Evolutionary conservation across 2,888 invertebrate species (phyloP).

Genomic region (Agrochola lota): DNA sequence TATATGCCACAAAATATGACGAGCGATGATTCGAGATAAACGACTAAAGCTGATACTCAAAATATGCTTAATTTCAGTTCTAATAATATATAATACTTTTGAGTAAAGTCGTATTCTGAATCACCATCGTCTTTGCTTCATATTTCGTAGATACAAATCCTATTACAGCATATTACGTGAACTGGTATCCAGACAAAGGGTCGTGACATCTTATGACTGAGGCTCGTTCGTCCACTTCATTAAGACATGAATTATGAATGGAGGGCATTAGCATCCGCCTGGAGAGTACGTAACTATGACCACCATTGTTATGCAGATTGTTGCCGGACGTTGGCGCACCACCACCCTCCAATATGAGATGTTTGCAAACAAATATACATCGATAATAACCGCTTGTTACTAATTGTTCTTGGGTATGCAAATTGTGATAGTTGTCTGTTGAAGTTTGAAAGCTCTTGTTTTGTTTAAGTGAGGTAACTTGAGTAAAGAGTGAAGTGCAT

Average conservation of each 20-base stretch:
- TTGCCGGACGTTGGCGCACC: conserved; percentile 81
- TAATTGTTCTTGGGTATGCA: conserved; percentile 65
- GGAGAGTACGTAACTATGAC: conserved; percentile 81
- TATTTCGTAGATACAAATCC: conserved; percentile 63
- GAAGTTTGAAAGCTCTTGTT: conserved; percentile 19
- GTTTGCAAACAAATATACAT: conserved; percentile 82
- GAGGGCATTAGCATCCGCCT: conserved; percentile 87
- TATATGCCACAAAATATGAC: not conserved
- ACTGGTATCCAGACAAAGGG: conserved; percentile 75
- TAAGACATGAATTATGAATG: conserved; percentile 89
- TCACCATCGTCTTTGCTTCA: not conserved
- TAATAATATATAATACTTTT: too few species aligned
- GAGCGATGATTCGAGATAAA: not conserved
- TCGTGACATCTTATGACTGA: conserved; percentile 74
- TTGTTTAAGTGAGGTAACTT: conserved; percentile 19
- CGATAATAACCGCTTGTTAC: conserved; percentile 63
- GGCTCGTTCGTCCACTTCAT: conserved; percentile 83
- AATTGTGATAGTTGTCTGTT: conserved; percentile 48
- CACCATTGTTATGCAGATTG: conserved; percentile 89
- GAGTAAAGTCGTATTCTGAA: not conserved
- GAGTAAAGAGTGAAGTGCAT: conserved; percentile 16
- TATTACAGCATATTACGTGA: conserved; percentile 73
- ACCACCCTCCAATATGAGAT: conserved; percentile 75
- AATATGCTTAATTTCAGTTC: not conserved
- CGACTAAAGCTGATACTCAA: too few species aligned